A percentile compares a stretch with the other conserved stretches of the same genome.
phyloP scores from a whole-genome alignment of 2,113 vertebrate species.

The Megaleporinus macrocephalus region DNA sequence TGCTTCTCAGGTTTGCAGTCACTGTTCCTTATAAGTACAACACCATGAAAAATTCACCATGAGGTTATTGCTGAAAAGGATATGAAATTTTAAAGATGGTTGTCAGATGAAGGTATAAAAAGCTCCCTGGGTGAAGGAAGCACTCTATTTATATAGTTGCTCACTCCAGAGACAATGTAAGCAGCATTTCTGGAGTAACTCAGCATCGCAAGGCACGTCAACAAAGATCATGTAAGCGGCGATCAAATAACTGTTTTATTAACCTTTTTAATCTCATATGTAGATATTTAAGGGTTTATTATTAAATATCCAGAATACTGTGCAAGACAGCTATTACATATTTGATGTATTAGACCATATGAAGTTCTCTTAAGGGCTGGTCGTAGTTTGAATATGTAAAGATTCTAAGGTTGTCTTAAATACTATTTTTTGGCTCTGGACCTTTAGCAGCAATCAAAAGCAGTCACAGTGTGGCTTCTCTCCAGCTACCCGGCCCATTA shows the following conservation, averaged over 20 bases:
- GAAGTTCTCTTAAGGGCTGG: no score
- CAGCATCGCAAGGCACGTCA: background rate
- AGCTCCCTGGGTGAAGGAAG: conserved; percentile 34
- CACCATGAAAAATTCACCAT: conserved; percentile 82
- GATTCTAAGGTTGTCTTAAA: no score
- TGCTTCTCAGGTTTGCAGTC: conserved; percentile 63
- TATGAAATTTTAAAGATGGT: conserved; percentile 79
- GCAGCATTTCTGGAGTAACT: background rate
- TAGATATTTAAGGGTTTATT: background rate
- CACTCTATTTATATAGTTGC: conserved; percentile 30
- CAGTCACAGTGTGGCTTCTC: no score
- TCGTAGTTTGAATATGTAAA: no score
- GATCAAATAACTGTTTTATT: background rate
- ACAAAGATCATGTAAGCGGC: background rate
- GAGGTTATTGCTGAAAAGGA: conserved; percentile 70
- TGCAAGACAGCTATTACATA: no score
- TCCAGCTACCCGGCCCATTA: no score
- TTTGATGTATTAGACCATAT: no score
- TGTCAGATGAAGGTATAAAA: conserved; percentile 54
- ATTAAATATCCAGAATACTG: no score
- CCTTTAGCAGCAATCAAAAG: no score
- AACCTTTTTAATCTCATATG: background rate
- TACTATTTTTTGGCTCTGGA: no score
- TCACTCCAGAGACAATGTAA: conserved; percentile 18
- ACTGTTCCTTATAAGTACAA: conserved; percentile 71